Evolutionary conservation across 2,797 vertebrate species (phyloP).

Genomic region (Ctenosaura bakeri): DNA sequence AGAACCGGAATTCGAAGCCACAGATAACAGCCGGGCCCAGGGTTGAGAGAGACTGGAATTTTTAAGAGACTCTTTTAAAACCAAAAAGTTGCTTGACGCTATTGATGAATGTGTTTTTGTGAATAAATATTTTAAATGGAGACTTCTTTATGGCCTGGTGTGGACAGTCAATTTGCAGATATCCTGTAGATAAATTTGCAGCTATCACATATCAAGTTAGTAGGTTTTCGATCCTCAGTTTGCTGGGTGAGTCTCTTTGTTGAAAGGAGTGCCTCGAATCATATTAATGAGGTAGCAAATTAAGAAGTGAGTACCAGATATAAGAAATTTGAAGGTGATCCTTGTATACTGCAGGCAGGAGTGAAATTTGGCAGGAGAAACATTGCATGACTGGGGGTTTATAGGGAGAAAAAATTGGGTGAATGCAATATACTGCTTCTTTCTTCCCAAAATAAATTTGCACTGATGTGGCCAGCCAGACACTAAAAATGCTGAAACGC

Average conservation of each 20-base stretch:
- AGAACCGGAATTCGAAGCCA: not conserved
- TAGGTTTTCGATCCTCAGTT: too few species aligned
- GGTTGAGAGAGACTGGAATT: not conserved
- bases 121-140: constrained; percentile 31
- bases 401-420: not conserved
- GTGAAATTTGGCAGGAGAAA: too few species aligned
- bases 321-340: not conserved
- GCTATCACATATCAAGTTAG: too few species aligned
- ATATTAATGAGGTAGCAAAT: not conserved
- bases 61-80: not conserved
- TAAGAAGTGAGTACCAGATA: not conserved
- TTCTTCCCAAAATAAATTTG: too few species aligned
- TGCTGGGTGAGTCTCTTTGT: too few species aligned
- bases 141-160: not conserved
- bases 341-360: not conserved
- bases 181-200: not conserved
- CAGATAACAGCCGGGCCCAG: not conserved
- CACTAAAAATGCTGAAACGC: too few species aligned
- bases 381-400: not conserved
- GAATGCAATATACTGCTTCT: not conserved
- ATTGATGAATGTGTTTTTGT: not conserved
- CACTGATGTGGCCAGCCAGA: too few species aligned
- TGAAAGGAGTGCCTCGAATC: not conserved
- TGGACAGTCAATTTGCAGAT: not conserved
- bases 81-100: not conserved